Evolutionary conservation across 2,888 invertebrate species (phyloP), one percentile per base, ranked within the genome.

Genomic region (Latheticus oryzae): DNA sequence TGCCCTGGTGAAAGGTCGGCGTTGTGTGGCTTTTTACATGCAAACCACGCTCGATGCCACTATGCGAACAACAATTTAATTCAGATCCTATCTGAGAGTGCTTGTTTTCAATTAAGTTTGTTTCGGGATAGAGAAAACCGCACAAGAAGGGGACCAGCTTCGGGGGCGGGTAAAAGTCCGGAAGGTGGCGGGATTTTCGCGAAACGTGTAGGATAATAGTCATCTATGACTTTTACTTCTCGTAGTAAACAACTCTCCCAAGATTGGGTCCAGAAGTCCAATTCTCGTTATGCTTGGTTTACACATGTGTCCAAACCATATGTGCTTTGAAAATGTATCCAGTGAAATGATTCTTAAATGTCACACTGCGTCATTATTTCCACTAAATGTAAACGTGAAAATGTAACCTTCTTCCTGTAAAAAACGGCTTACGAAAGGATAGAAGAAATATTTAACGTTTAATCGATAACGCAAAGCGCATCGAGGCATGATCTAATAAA

Each of bases 41-140:
- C 68, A 63, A 62, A 62, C 63, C 68, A 68, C 66, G 68, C 66
- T 67, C 65, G 37, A 45, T 63, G 61, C 65, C 58, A 62, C 63
- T 63, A 58, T 65, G 58, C 66, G 64, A 60, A 62, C 68, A 64
- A 68, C 66, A 53, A 60, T 62, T 70, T 70, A 70, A 70, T 70
- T 68, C 67, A 63, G 68, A 70, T 70, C 68, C 61, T 68, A 70
- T 70, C 70, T 64, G 61, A 48, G 51, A 62, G 64, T 67, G 72
- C 69, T 73, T 72, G 72, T 73, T 73, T 74, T 74, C 73, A 73
- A 74, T 74, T 74, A 73, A 73, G 65, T 71, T 72, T 66, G 69
- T 69, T 69, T 61, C 65, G 58, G 64, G 60, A 58, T 52, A 59
- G 62, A 62, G 61, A 58, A 61, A 63, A 62, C 62, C 64, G 58